Evolutionary conservation across 2,888 invertebrate species (phyloP).

Genomic region (Tetanocera ferruginea): DNA sequence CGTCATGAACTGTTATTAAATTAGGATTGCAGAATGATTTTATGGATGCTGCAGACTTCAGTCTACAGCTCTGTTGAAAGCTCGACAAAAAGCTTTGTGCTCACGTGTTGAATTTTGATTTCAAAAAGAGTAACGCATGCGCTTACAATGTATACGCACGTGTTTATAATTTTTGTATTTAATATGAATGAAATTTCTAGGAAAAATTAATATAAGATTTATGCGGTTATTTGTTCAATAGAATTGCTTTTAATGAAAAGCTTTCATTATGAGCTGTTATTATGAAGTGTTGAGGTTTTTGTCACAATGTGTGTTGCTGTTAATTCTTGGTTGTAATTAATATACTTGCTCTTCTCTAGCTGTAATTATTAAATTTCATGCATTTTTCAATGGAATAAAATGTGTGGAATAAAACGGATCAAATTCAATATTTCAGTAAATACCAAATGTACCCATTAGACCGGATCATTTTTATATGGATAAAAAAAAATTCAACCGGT

Average conservation of each 20-base stretch:
- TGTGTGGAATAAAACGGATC: neutral
- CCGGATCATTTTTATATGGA: no score
- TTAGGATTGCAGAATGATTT: neutral
- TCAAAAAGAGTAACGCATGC: neutral
- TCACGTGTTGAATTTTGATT: neutral
- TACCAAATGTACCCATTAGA: no score
- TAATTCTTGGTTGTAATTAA: neutral
- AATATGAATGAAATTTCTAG: neutral
- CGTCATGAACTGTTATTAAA: neutral
- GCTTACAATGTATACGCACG: neutral
- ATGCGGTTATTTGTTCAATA: no score
- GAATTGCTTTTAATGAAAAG: neutral
- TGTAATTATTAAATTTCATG: neutral
- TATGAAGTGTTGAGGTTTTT: no score
- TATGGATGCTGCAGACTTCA: constrained; percentile 16
- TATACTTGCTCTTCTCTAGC: neutral
- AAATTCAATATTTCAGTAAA: neutral
- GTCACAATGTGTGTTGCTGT: neutral
- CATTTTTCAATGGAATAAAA: neutral
- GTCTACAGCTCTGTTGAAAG: neutral
- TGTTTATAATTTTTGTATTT: neutral
- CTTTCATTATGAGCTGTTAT: neutral
- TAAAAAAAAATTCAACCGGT: no score
- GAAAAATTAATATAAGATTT: neutral
- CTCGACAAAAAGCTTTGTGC: neutral